phyloP scores from a whole-genome alignment of 2,797 vertebrate species.

The Monodelphis domestica region DNA sequence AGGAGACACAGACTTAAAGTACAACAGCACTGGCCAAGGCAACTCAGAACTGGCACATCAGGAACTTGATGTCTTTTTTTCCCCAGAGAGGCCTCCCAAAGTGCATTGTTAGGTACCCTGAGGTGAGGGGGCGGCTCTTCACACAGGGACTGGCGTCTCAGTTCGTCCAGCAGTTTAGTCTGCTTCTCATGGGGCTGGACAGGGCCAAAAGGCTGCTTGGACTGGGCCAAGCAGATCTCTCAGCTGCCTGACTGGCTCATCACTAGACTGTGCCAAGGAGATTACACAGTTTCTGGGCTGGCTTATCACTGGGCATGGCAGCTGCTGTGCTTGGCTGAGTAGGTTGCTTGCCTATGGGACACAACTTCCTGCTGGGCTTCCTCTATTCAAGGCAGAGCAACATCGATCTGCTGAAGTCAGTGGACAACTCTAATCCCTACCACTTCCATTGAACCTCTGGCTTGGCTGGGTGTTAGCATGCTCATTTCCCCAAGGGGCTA shows the following conservation, averaged over 20 bases:
- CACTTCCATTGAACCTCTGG: neutral
- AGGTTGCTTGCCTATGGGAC: neutral
- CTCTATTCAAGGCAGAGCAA: neutral
- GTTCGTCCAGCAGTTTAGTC: neutral
- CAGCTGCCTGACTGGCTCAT: neutral
- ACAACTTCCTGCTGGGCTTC: neutral
- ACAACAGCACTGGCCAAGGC: neutral
- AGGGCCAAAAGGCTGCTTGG: neutral
- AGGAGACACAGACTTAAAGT: neutral
- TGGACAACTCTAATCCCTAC: neutral
- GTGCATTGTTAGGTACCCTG: neutral
- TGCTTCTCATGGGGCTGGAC: neutral
- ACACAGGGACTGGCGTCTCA: neutral
- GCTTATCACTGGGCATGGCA: neutral
- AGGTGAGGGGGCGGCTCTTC: neutral
- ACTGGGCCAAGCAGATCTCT: neutral
- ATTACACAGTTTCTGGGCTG: neutral
- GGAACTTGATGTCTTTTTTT: neutral
- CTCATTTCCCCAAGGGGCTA: neutral
- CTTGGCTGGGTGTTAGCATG: neutral
- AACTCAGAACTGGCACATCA: neutral
- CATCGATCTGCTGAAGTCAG: neutral
- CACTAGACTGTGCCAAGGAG: neutral
- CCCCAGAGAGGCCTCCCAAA: neutral
- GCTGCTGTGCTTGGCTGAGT: neutral